Percentiles rank a stretch among this genome's conserved stretches.
Conservation (phyloP, 2,888 invertebrate genomes). For the Scaptomyza parva region DNA sequence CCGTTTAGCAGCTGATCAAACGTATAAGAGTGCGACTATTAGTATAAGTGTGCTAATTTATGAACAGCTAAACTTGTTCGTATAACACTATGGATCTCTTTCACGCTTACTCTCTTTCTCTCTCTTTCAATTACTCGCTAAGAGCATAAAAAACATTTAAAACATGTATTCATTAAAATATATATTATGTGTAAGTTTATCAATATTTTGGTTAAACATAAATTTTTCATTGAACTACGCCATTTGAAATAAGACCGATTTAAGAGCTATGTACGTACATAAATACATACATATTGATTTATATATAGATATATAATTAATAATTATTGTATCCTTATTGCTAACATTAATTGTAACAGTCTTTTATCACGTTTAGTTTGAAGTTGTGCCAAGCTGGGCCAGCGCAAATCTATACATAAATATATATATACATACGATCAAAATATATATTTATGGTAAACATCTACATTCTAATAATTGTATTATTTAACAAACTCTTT, state of each 20-base stretch:
- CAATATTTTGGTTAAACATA: slow-evolving; percentile 30
- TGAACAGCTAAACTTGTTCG: no score
- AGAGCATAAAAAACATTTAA: slow-evolving; percentile 55
- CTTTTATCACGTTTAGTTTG: slow-evolving; percentile 81
- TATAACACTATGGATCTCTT: no score
- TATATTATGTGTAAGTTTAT: slow-evolving; percentile 5
- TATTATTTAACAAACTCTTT: slow-evolving; percentile 56
- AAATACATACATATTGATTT: background rate
- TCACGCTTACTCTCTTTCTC: background rate
- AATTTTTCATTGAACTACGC: slow-evolving; percentile 40
- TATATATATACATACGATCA: background rate
- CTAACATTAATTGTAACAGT: slow-evolving; percentile 75
- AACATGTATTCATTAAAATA: slow-evolving; percentile 31
- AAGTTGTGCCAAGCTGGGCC: slow-evolving; percentile 25
- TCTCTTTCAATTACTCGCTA: background rate
- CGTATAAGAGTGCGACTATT: no score
- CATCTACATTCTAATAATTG: slow-evolving; percentile 40
- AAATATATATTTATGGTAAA: slow-evolving; percentile 5
- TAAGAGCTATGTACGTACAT: slow-evolving; percentile 42
- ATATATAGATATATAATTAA: background rate
- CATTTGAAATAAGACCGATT: slow-evolving; percentile 44
- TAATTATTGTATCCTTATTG: slow-evolving; percentile 32
- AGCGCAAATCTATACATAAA: slow-evolving; percentile 6
- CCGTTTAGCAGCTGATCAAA: no score
- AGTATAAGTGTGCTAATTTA: no score